Base-by-base conservation (phyloP, 2,888 invertebrate species). In the Cerceris rybyensis region DNA sequence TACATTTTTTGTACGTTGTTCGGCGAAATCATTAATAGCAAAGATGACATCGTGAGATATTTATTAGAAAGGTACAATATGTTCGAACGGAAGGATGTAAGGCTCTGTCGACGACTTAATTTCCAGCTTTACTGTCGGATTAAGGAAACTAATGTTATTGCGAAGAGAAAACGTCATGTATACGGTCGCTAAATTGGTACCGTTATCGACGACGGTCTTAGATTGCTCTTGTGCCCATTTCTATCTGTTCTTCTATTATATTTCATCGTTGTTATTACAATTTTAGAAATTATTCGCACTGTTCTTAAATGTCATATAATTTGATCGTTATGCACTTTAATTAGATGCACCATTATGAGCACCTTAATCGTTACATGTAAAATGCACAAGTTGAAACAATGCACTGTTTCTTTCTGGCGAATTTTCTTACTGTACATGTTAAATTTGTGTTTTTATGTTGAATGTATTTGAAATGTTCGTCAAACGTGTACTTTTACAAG, bases 171-270 rank as follows among this genome's bases (percentile, higher is more conserved):
- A 60, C 17, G 42, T 70, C 46, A 46, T 43, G 52, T 43, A 49
- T 46, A 70, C 61, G 50, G 50, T 61, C 55, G 67, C 68, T 68
- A 67, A 42, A 67, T 68, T 60, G 46, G 60, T 41, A 46, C 66
- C 71, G 75, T 66, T 69, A 13, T 52, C 61, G 49, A 49, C 55
- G 7, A 70, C 71, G 57, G 46, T 70, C 54, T 77, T 70, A 69
- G 13, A 73, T 75, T 70, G 58, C 74, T 66, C 77, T 80, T 73
- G 80, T 83, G 82, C 75, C 81, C 59, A 75, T 63, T 82, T 83
- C 70, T 55, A 69, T 16, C 13, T 16, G 28, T 2, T 28, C 28
- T 28, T 28, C 28, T 42, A 7, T 9, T 54, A 50, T 42, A 14
- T 41, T 46, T 66, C 57, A 58, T 43, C n/a, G 17, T 11, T 9